A percentile compares a stretch with the other conserved stretches of the same genome.
Conservation (phyloP, 2,888 invertebrate species). For the Buathra laborator region DNA sequence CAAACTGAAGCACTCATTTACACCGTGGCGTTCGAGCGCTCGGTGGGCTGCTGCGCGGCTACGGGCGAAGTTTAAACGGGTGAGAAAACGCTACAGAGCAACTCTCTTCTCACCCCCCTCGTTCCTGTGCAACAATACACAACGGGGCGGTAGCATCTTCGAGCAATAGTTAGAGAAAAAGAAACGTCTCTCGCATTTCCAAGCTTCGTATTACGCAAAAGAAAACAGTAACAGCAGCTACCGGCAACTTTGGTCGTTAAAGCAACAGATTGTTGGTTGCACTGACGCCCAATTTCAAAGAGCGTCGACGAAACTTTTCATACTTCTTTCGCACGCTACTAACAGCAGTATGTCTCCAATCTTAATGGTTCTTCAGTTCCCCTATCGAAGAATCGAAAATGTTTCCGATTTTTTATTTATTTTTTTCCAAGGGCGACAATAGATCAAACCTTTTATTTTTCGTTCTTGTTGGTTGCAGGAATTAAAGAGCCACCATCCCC, state of each 20-base stretch:
- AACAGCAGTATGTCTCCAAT: conserved; percentile 27
- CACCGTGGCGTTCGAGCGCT: conserved; percentile 66
- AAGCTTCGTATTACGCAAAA: conserved; percentile 67
- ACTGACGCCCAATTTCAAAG: conserved; percentile 64
- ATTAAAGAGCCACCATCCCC: conserved; percentile 43
- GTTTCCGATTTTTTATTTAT: conserved; percentile 1
- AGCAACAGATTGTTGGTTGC: conserved; percentile 70
- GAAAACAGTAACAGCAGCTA: conserved; percentile 66
- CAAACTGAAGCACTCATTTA: conserved; percentile 73
- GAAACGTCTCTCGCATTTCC: conserved; percentile 60
- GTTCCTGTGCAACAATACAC: conserved; percentile 57
- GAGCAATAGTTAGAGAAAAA: conserved; percentile 41
- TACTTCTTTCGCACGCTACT: conserved; percentile 32
- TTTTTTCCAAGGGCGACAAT: background rate
- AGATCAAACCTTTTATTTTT: conserved; percentile 25
- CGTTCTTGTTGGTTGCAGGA: conserved; percentile 2
- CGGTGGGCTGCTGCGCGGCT: conserved; percentile 19
- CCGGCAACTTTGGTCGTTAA: conserved; percentile 69
- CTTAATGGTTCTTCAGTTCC: conserved; percentile 38
- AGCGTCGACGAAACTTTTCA: conserved; percentile 58
- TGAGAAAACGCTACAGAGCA: conserved; percentile 56
- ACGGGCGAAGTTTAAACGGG: conserved; percentile 69
- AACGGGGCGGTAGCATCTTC: conserved; percentile 57
- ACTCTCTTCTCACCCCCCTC: too few species aligned
- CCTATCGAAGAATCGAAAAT: conserved; percentile 48